phyloP scores from a whole-genome alignment of 2,797 vertebrate genomes.

The Falco berigora region DNA sequence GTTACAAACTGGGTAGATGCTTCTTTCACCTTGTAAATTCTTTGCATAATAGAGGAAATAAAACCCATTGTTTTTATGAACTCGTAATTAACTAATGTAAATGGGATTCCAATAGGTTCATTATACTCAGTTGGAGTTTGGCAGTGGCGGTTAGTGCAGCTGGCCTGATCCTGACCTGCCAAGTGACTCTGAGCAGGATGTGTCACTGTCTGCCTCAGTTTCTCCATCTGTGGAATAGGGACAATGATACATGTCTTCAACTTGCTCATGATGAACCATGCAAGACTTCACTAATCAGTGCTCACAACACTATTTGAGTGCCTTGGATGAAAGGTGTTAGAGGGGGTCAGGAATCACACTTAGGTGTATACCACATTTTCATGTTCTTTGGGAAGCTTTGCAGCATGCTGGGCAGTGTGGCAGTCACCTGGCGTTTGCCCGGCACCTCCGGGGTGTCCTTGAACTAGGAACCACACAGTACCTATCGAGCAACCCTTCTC shows the following conservation, averaged over 20 bases:
- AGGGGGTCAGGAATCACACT: neutral
- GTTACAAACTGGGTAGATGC: neutral
- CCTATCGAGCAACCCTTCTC: neutral
- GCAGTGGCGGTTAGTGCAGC: neutral
- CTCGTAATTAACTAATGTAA: slow-evolving; percentile 43
- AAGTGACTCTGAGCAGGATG: neutral
- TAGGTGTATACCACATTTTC: neutral
- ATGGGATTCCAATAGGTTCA: slow-evolving; percentile 35
- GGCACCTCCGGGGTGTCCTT: neutral
- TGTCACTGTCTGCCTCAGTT: neutral
- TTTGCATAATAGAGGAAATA: slow-evolving; percentile 49
- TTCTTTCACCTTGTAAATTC: slow-evolving; percentile 41
- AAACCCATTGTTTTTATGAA: slow-evolving; percentile 35
- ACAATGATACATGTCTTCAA: neutral
- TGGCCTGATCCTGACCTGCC: neutral
- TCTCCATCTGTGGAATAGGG: neutral
- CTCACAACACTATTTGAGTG: neutral
- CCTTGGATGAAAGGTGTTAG: neutral
- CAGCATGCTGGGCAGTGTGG: neutral
- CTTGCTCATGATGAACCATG: neutral
- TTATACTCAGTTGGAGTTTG: neutral
- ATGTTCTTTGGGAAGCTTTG: neutral
- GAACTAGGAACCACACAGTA: neutral
- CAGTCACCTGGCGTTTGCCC: neutral
- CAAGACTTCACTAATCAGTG: neutral